Evolutionary conservation across 2,797 vertebrate genomes (phyloP), one percentile per base, ranked within the genome.

Genomic region (Pangasius djambal): DNA sequence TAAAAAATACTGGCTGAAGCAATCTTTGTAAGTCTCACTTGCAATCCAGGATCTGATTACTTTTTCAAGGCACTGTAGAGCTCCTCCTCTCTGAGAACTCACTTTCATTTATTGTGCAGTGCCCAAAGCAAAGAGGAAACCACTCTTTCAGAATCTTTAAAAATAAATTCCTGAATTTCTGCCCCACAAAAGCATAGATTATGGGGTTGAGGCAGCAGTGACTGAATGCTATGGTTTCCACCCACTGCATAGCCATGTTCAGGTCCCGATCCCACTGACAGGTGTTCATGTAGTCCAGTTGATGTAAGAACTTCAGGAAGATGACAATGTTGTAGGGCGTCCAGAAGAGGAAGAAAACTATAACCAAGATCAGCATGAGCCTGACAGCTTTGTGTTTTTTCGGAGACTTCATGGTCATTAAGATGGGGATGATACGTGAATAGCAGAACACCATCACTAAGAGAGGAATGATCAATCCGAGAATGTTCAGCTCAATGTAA

Each of bases 141-240:
- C 59, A 63, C 59, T 63, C 59, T 63, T 63, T 92, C 88, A 96
- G 50, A 84, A 95, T 18, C 50, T 88, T 92, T 55, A 91, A 0
- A 1, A 92, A 93, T 15, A 90, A 87, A 78, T 77, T 93, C 91
- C 91, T 95, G 48, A 96, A 96, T 88, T 93, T 96, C 88, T 96
- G 93, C 6, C 95, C 95, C 5, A 93, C 94, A 83, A 96, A 96
- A 84, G 95, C 96, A 0, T 96, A 96, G 12, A 96, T 95, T 86
- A 96, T 92, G 83, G 96, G 52, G 81, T 96, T 96, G 83, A 96
- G 93, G 61, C 95, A 96, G 91, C 95, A 96, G 93, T 96, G 96
- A 70, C 70, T 91, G 75, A 93, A 95, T 1, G 94, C 96, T 1
- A 96, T n/a, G 22, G 93, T 70, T 90, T 95, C 94, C 0, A 95